Percentiles rank a stretch among this genome's conserved stretches.
Conservation (phyloP, 2,113 vertebrate genomes). For the Pollimyrus isidori region DNA sequence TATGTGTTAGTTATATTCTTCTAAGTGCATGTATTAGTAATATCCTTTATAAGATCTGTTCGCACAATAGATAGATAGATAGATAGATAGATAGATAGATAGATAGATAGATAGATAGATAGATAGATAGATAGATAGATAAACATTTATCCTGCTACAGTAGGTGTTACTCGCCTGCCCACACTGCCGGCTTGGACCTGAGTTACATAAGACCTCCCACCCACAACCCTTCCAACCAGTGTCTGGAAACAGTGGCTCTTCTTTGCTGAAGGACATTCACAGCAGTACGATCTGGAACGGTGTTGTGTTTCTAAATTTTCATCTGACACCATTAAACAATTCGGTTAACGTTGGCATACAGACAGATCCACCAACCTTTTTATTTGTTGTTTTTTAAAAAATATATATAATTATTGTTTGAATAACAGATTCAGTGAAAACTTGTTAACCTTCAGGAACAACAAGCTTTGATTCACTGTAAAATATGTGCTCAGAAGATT, state of each 20-base stretch:
- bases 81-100: background rate
- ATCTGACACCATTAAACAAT: constrained; percentile 24
- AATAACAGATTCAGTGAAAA: constrained; percentile 49
- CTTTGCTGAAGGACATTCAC: background rate
- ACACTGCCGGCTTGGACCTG: background rate
- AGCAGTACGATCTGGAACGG: background rate
- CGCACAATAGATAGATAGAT: background rate
- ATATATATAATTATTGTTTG: constrained; percentile 30
- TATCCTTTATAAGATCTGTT: no score
- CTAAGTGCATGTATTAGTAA: no score
- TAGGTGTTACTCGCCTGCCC: background rate
- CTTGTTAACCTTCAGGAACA: constrained; percentile 56
- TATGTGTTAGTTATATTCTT: no score
- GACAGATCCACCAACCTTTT: constrained; percentile 18
- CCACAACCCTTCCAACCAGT: background rate
- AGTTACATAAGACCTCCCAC: background rate
- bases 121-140: background rate
- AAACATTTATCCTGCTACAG: background rate
- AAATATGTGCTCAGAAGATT: constrained; percentile 58
- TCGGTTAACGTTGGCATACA: constrained; percentile 33
- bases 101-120: background rate
- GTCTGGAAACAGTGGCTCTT: background rate
- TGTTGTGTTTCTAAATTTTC: background rate
- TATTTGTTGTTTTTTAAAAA: background rate
- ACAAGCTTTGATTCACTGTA: constrained; percentile 50